Conservation (phyloP, 2,797 vertebrate species). For the Periparus ater region DNA sequence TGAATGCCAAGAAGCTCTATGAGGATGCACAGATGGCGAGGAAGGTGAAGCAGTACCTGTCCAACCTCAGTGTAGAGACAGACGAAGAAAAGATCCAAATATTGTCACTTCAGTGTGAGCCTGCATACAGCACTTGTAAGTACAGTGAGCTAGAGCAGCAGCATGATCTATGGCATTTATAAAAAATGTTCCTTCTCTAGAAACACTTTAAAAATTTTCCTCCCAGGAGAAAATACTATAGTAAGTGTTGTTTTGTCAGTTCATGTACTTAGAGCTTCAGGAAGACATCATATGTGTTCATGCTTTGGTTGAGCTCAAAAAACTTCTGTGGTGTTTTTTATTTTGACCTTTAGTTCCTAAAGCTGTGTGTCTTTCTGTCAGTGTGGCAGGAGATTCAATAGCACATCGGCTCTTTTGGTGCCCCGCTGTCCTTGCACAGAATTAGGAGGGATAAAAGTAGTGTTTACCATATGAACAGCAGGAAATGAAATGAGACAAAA, state of each 20-base stretch:
- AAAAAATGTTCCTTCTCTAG: background rate
- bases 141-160: background rate
- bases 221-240: background rate
- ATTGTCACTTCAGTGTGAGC: conserved; percentile 92
- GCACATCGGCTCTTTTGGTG: background rate
- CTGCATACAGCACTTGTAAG: conserved; percentile 88
- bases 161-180: accelerated
- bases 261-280: background rate
- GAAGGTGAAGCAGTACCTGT: conserved; percentile 96
- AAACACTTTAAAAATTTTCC: background rate
- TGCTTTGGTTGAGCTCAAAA: background rate
- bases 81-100: conserved; percentile 93
- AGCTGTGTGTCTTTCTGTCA: background rate
- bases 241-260: background rate
- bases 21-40: conserved; percentile 98
- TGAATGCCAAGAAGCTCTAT: conserved; percentile 96
- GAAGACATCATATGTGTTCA: background rate
- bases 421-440: background rate
- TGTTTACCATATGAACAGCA: background rate
- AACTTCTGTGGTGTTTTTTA: background rate
- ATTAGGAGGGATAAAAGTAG: conserved; percentile 49
- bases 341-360: conserved; percentile 29
- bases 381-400: conserved; percentile 47
- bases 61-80: conserved; percentile 88
- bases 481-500: conserved; percentile 50